Evolutionary conservation across 2,888 invertebrate species (phyloP).

Genomic region (Tachina fera): DNA sequence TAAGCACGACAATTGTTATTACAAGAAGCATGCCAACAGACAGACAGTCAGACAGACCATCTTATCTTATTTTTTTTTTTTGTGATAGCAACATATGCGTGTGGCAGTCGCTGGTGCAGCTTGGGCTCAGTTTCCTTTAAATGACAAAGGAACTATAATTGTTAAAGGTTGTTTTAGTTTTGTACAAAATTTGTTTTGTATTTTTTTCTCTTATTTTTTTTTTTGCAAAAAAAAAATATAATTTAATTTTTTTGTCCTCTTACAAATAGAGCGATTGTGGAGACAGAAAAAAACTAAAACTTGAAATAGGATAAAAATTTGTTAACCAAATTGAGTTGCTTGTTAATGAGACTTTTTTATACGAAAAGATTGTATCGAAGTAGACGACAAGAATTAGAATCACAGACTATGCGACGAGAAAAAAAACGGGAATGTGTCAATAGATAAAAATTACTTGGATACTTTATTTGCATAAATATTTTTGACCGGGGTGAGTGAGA

Average conservation of each 20-base stretch:
- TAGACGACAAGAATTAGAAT: neutral
- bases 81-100: constrained; percentile 16
- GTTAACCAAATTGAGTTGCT: constrained; percentile 65
- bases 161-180: constrained; percentile 34
- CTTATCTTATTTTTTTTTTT: neutral
- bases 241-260: constrained; percentile 10
- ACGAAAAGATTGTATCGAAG: constrained; percentile 28
- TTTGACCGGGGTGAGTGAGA: neutral
- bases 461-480: constrained; percentile 44
- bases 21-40: constrained; percentile 44
- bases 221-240: neutral
- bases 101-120: neutral
- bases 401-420: neutral
- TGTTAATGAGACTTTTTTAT: constrained; percentile 63
- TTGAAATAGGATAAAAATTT: constrained; percentile 47
- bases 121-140: neutral
- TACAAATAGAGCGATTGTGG: constrained; percentile 53
- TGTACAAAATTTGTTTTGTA: constrained; percentile 2
- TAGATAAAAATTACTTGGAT: constrained; percentile 19
- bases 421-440: constrained; percentile 1
- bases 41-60: neutral
- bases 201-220: neutral
- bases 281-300: neutral
- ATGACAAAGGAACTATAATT: constrained; percentile 45
- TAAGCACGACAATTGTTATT: constrained; percentile 74